phyloP scores from a whole-genome alignment of 2,888 invertebrate genomes.

The Tillus elongatus region DNA sequence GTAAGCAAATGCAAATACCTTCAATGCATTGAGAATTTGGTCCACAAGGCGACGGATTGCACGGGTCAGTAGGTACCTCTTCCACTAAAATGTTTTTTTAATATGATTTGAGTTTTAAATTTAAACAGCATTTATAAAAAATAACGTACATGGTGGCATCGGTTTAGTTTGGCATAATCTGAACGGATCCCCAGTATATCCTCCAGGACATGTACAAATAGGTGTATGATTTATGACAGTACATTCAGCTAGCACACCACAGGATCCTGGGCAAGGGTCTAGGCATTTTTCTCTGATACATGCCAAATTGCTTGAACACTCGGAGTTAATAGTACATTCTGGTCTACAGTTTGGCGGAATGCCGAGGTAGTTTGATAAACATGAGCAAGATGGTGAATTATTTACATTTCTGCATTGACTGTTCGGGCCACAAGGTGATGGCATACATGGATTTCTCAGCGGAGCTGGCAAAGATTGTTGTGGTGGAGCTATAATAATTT shows the following conservation, averaged over 20 bases:
- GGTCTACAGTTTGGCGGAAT: slow-evolving; percentile 53
- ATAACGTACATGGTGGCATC: slow-evolving; percentile 45
- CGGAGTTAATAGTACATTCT: slow-evolving; percentile 48
- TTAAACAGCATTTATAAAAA: too few relatives aligned
- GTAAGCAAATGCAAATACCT: slow-evolving; percentile 47
- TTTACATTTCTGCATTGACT: slow-evolving; percentile 45
- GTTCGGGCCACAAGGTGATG: slow-evolving; percentile 46
- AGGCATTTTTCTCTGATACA: slow-evolving; percentile 50
- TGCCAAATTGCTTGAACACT: slow-evolving; percentile 48
- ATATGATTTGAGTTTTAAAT: too few relatives aligned
- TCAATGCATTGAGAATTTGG: slow-evolving; percentile 44
- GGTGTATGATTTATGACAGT: slow-evolving; percentile 40
- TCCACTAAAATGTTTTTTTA: too few relatives aligned
- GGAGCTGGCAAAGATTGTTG: neutral
- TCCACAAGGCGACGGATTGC: slow-evolving; percentile 61
- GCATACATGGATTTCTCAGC: slow-evolving; percentile 37
- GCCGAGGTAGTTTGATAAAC: slow-evolving; percentile 45
- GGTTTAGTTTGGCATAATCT: slow-evolving; percentile 33
- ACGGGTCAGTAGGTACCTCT: slow-evolving; percentile 49
- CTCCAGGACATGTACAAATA: slow-evolving; percentile 44
- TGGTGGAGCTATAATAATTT: neutral
- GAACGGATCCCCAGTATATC: slow-evolving; percentile 45
- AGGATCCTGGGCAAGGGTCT: slow-evolving; percentile 51
- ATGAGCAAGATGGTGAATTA: slow-evolving; percentile 46
- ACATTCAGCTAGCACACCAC: slow-evolving; percentile 60